Conservation (phyloP, 2,888 invertebrate species). For the Choristoneura rosaceana region DNA sequence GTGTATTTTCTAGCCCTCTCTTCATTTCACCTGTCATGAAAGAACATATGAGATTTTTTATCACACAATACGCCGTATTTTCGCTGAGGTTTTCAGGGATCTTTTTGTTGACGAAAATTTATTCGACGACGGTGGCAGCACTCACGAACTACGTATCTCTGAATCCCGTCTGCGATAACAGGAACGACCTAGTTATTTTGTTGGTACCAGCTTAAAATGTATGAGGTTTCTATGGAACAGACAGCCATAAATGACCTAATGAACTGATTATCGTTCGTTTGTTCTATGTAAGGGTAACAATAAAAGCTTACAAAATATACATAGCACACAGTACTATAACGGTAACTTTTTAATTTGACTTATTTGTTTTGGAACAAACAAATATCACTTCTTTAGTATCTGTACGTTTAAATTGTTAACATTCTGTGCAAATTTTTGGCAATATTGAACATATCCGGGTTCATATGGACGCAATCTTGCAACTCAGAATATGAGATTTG, state of each 20-base stretch:
- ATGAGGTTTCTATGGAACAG: not conserved
- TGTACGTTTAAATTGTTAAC: not conserved
- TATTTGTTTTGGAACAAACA: not conserved
- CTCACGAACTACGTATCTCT: not conserved
- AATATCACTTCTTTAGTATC: not conserved
- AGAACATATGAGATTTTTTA: conserved; percentile 40
- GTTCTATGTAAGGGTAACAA: too few relatives aligned
- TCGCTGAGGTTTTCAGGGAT: conserved; percentile 22
- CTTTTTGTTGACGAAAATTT: conserved; percentile 29
- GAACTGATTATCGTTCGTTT: too few relatives aligned
- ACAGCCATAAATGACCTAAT: too few relatives aligned
- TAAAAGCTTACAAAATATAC: too few relatives aligned
- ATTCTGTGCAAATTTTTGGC: conserved; percentile 13
- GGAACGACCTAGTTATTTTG: not conserved
- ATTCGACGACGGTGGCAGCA: conserved; percentile 4
- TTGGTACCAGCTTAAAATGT: not conserved
- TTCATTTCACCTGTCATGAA: conserved; percentile 41
- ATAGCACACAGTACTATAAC: too few relatives aligned
- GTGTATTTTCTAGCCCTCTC: conserved; percentile 40
- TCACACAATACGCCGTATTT: conserved; percentile 38
- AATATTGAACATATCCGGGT: conserved; percentile 33
- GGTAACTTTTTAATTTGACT: not conserved
- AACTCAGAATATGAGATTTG: conserved; percentile 59
- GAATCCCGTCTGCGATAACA: not conserved
- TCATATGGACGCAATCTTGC: conserved; percentile 34